Base-by-base conservation (phyloP, 2,797 vertebrate genomes). In the Dicrostonyx torquatus region DNA sequence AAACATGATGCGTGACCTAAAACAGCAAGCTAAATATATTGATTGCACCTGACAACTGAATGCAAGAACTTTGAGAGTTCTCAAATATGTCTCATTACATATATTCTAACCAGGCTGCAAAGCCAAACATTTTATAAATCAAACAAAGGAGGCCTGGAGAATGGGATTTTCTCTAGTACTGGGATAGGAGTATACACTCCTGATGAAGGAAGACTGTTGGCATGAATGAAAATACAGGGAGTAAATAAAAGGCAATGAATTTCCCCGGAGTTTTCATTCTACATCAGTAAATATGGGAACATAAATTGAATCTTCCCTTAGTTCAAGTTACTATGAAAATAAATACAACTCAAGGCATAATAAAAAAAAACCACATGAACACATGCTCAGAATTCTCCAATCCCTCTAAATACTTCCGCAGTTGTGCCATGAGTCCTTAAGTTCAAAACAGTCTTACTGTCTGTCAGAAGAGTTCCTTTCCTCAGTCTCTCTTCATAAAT, bases 111-210 rank as follows among this genome's bases (percentile, higher is more conserved):
- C 15, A 45, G 55, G 85, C 5, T 90, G 55, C 48, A 83, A 95
- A 83, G 58, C 18, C 29, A 53, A 86, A 20, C 45, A 70, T 94
- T 92, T 95, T 92, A 77, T 40, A 94, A 75, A 31, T 34, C 45
- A 78, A 75, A 5, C 5, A 29, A 55, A 87, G 53, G 60, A 77
- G 10, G 3, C 50, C 24, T 50, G 43, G 40, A 29, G 6, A 53
- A 89, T 68, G 24, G 70, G 20, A 43, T 17, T 31, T 72, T 29
- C 53, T 79, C 40, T 53, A 75, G n/a, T 62, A 6, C 3, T 66
- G 14, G 37, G 17, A 17, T 24, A 37, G 29, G 15, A 53, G 18
- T 5, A 26, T 18, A 14, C 5, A 22, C 5, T 24, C 10, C 3
- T 18, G 29, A 68, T 68, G 62, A 40, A 90, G 34, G 60, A 58